Conservation (phyloP, 2,113 vertebrate genomes). For the Sylvilagus bachmani region DNA sequence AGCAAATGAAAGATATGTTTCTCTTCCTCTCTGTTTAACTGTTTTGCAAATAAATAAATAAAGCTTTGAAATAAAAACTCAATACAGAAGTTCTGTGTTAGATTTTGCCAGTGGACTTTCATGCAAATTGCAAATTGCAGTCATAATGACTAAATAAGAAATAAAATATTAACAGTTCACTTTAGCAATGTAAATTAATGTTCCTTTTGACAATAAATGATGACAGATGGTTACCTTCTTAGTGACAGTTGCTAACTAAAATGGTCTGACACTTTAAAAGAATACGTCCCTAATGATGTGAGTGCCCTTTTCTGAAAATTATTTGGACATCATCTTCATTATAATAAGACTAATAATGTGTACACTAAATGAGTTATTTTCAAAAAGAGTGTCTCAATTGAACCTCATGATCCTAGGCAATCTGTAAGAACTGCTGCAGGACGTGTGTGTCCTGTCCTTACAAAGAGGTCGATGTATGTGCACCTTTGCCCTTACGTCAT, state of each 20-base stretch:
- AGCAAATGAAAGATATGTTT: too few relatives aligned
- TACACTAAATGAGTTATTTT: constrained; percentile 28
- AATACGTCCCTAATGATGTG: constrained; percentile 37
- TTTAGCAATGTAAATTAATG: constrained; percentile 54
- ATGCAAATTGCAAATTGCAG: constrained; percentile 23
- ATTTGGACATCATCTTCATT: constrained; percentile 38
- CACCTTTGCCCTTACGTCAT: background rate
- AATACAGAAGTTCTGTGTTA: constrained; percentile 56
- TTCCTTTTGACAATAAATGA: constrained; percentile 48
- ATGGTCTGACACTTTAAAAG: constrained; percentile 42
- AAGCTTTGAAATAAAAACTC: background rate
- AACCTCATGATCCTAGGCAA: background rate
- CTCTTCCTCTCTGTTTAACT: too few relatives aligned
- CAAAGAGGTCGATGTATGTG: background rate
- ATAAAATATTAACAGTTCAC: constrained; percentile 14
- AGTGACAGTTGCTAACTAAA: constrained; percentile 30
- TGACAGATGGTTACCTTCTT: constrained; percentile 57
- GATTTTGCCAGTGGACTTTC: background rate
- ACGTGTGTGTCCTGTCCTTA: background rate
- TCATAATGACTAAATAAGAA: background rate
- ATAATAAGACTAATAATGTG: constrained; percentile 14
- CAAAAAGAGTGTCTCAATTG: constrained; percentile 9
- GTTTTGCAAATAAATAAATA: too few relatives aligned
- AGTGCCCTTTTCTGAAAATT: constrained; percentile 58
- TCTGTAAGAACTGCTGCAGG: background rate